A percentile compares a stretch with the other conserved stretches of the same genome.
phyloP scores from a whole-genome alignment of 1,140 invertebrate genomes.

The Oncopeltus fasciatus region DNA sequence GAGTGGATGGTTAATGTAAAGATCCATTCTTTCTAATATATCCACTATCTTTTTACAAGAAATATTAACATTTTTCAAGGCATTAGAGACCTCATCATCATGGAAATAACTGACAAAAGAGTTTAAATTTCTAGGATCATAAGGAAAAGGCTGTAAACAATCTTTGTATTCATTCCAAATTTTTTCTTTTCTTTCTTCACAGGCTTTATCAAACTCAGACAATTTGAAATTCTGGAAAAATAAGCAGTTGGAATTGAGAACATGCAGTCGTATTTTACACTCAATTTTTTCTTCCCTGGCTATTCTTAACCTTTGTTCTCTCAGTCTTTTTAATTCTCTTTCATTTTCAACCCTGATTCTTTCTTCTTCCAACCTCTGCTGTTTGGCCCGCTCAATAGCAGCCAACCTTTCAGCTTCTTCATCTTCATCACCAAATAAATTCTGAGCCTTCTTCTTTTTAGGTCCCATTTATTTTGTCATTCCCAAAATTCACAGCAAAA shows the following conservation, averaged over 20 bases:
- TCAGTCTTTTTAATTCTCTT: background rate
- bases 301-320: background rate
- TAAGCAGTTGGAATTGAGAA: background rate
- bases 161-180: background rate
- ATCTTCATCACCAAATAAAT: background rate
- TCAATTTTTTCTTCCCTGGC: background rate
- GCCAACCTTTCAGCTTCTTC: background rate
- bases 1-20: background rate
- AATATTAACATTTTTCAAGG: background rate
- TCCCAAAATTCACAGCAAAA: no score
- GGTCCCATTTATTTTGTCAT: background rate
- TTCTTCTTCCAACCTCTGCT: background rate
- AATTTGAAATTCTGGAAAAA: background rate
- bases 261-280: background rate
- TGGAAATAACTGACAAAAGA: background rate
- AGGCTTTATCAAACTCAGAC: background rate
- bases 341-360: background rate
- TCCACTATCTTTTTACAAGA: background rate
- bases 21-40: background rate
- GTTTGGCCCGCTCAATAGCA: background rate
- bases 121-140: background rate
- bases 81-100: background rate
- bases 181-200: background rate
- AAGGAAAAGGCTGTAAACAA: background rate
- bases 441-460: background rate